phyloP scores from a whole-genome alignment of 2,888 invertebrate species.

The Neoscelio sp. region DNA sequence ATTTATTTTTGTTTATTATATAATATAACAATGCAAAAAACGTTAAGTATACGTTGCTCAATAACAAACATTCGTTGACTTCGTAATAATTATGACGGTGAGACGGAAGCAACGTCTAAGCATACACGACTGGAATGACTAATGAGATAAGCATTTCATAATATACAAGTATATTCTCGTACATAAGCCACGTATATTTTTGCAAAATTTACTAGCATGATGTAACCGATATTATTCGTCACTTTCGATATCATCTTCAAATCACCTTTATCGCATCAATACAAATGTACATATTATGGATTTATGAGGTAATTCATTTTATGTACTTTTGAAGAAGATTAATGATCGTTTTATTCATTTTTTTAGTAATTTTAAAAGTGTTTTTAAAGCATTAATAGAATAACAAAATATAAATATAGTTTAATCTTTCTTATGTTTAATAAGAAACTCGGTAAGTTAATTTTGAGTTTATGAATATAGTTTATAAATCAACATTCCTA shows the following conservation, averaged over 20 bases:
- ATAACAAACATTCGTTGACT: conserved; percentile 24
- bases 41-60: conserved; percentile 2
- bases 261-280: conserved; percentile 2
- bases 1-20: conserved; percentile 1
- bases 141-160: conserved; percentile 51
- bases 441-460: too few species aligned
- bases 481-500: too few species aligned
- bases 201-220: conserved; percentile 35
- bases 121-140: conserved; percentile 53
- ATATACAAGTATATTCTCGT: conserved; percentile 12
- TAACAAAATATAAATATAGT: too few species aligned
- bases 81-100: conserved; percentile 33
- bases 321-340: too few species aligned
- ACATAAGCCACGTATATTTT: conserved; percentile 30
- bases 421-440: too few species aligned
- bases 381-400: too few species aligned
- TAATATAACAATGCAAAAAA: too few species aligned
- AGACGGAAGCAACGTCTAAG: conserved; percentile 48
- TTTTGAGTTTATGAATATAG: too few species aligned
- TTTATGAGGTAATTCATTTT: neutral
- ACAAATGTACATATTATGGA: conserved; percentile 24
- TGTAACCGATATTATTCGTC: conserved; percentile 35
- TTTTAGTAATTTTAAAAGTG: too few species aligned
- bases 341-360: too few species aligned
- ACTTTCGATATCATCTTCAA: conserved; percentile 12